Evolutionary conservation across 2,888 invertebrate species (phyloP), one percentile per base, ranked within the genome.

Genomic region (Malacosoma neustria): DNA sequence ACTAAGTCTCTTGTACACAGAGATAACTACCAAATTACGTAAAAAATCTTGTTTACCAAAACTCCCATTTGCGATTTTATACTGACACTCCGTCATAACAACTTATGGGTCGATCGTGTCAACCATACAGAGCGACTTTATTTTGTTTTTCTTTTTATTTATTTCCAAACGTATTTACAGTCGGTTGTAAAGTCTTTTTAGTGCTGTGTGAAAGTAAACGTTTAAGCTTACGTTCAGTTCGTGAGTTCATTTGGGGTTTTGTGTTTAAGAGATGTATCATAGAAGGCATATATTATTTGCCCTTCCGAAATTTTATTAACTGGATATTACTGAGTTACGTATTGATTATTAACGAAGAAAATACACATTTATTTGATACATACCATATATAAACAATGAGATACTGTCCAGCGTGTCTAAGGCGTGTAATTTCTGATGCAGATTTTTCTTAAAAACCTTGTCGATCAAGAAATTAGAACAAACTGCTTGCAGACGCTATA

Each of bases 131-230:
- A 22, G 22, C 9, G 22, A 22, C 22, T 22, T 22, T 22, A 22
- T 22, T 22, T 22, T 7, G 22, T 22, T 2, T 22, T 22, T 29
- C n/a, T 33, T 32, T 39, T 35, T 36, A 36, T 36, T 33, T 33
- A 33, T 39, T 36, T 36, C 39, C 36, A 34, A 36, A 36, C 36
- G 13, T 33, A 30, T 39, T 36, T 39, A 39, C 35, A 33, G 13
- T 6, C 13, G 30, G 5, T 36, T 36, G 31, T 39, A 39, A 39
- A 34, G 32, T 13, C 13, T 14, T 32, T 13, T 13, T 7, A 13
- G 4, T 32, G 13, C 13, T 32, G 4, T 32, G 22, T 22, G 6
- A 22, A 7, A 22, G 9, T 22, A 22, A 22, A 22, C 22, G 5
- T 22, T 22, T 22, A 22, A 22, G 6, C 22, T 2, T 9, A 5